Evolutionary conservation across 1,140 invertebrate species (phyloP), one percentile per base, ranked within the genome.

Genomic region (Drosophila virilis): DNA sequence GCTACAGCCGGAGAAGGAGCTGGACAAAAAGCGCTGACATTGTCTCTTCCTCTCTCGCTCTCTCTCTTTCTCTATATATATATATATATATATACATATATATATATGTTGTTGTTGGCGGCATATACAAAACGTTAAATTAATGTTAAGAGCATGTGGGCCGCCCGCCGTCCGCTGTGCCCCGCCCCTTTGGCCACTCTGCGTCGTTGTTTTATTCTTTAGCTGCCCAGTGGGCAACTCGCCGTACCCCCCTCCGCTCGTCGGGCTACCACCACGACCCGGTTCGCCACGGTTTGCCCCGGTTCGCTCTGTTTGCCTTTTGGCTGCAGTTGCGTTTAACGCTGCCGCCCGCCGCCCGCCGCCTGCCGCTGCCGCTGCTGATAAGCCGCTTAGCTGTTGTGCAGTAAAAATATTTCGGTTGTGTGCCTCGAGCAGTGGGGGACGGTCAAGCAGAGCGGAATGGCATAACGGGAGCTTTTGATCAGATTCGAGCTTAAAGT

Each of bases 101-200:
- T 59, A 3, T 28, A 9, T 50, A 6, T 46, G 17, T 55, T 42
- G 15, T 9, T 58, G 45, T 51, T 62, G 55, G 66, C 33, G 59
- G 45, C 58, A 52, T 51, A 61, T 62, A 76, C 45, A 77, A 69
- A 70, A 77, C 71, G 71, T 75, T 60, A 74, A 70, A 78, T 78
- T 75, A 71, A 74, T 78, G 75, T 78, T 75, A 75, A 75, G 57
- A 74, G 65, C 71, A 57, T 74, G 54, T 77, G 59, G 55, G n/a
- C 22, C 37, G 54, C 46, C 67, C 38, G 32, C 9, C 9, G 38
- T 40, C 28, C 46, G 22, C 28, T 32, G 9, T 38, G 54, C 33
- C 13, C 28, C 35, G 40, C 13, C n/a, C 6, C 17, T 10, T 7
- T 28, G 22, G 22, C 9, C 22, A 6, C 5, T 6, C 17, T 45